Evolutionary conservation across 2,888 invertebrate species (phyloP), one percentile per base, ranked within the genome.

Genomic region (Brenthis daphne): DNA sequence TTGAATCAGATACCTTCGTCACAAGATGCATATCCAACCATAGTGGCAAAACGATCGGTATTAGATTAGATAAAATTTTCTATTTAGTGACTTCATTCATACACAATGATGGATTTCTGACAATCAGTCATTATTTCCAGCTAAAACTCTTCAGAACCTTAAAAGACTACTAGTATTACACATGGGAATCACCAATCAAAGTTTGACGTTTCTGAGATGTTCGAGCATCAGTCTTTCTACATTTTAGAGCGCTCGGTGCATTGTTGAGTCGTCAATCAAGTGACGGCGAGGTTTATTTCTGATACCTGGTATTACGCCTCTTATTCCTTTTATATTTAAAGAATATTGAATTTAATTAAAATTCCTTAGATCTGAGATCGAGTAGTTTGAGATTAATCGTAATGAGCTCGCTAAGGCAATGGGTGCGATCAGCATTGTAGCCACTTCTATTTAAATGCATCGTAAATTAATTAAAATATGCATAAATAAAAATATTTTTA

Each of bases 121-220:
- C 79, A 70, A 73, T 69, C 57, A 61, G 71, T 79, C 78, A 77
- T 80, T 78, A 79, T 77, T 77, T 71, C 70, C 74, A 77, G 77
- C 79, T 68, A 82, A 81, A 81, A 80, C 80, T 79, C 57, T 79
- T 74, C 69, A 75, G 65, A 70, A 85, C 82, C 81, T 77, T 77
- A 78, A 77, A 73, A 79, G 80, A 85, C 92, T 92, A 90, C 92
- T 83, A 83, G 92, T 91, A 88, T 92, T 92, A 92, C 92, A 92
- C 92, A 89, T 90, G 92, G 92, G 92, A 90, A 87, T 85, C 82
- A 92, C 91, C 91, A 89, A 92, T 92, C 92, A 92, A 86, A 85
- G 58, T 77, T 82, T 90, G 91, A 91, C 90, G 85, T 88, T 85
- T 90, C 85, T 82, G 86, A 89, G 86, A 85, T 83, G 82, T 80